A percentile compares a stretch with the other conserved stretches of the same genome.
These are phyloP conservation scores for Myotis pilosus DNA, from an alignment of 2,797 vertebrate genomes.

Conservation along the genomic window DNA sequence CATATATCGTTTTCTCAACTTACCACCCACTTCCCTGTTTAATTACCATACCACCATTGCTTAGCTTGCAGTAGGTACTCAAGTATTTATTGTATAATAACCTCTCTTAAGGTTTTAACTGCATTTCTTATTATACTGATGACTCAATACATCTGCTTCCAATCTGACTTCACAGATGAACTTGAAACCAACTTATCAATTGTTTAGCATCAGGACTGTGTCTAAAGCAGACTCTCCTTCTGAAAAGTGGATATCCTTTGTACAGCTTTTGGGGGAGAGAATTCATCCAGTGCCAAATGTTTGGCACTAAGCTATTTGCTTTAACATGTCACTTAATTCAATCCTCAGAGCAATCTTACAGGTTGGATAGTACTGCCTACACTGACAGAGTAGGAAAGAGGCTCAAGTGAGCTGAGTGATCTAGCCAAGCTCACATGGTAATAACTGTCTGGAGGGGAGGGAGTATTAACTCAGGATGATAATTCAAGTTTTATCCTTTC, in stretches of 20 bases:
- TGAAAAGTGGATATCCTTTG: not conserved
- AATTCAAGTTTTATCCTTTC: not conserved
- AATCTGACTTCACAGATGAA: conserved; percentile 27
- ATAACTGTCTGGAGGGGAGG: not conserved
- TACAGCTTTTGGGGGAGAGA: not conserved
- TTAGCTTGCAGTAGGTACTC: not conserved
- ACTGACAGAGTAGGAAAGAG: not conserved
- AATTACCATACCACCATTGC: not conserved
- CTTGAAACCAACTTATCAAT: not conserved
- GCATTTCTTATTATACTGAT: not conserved
- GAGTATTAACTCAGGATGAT: not conserved
- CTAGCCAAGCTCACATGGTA: not conserved
- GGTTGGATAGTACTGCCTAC: not conserved
- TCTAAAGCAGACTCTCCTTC: conserved; percentile 4
- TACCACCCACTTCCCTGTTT: not conserved
- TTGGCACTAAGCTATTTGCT: not conserved
- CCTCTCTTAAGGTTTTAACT: not conserved
- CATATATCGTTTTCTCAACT: conserved; percentile 19
- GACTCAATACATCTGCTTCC: not conserved
- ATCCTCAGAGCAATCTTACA: not conserved
- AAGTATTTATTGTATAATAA: not conserved
- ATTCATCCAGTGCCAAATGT: not conserved
- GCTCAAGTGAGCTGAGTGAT: not conserved
- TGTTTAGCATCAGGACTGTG: not conserved
- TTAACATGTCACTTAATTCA: not conserved